Base-by-base conservation (phyloP, 2,113 vertebrate genomes). In the Nicator chloris region DNA sequence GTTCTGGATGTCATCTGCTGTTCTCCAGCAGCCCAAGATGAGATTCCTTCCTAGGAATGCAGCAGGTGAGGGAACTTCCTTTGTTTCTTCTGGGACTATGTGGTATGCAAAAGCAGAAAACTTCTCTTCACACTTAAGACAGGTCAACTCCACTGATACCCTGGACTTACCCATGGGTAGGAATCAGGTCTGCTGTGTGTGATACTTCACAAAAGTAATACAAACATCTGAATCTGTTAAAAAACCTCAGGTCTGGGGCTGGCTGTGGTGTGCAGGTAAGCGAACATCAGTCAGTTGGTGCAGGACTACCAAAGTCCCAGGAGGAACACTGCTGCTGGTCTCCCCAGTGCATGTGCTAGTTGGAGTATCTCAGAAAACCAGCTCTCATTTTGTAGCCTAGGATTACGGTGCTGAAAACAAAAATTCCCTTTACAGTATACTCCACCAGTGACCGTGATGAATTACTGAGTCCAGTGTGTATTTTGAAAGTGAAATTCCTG, bases 271-370 rank as follows among this genome's bases (percentile, higher is more conserved):
- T 60, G 11, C 27, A 15, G 17, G 18, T 53, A 82, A 35, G 23
- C 7, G 12, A 71, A 23, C 13, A 49, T 57, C 31, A 49, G 20
- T 13, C 40, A 88, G 40, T 19, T 49, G 13, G 18, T 79, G 26
- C 54, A 69, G 59, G n/a, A 57, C 45, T n/a, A 33, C 47, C 20
- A 2, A 51, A 54, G 37, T 51, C 17, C 18, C 35, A 13, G 23
- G 33, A 70, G n/a, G 9, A 89, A 44, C 5, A 28, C 11, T 61
- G 31, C 57, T 40, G 13, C 28, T 80, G 44, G 37, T 72, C 20
- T 72, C 37, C 2, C 2, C 53, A 31, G 8, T 37, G 53, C 7
- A 11, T 0, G 3, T 1, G 4, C 40, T 57, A 7, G 6, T 26
- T 80, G 45, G 18, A 77, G 28, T 37, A 77, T 42, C 64, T 81